These are phyloP conservation scores for Leucozona laternaria DNA, from an alignment of 2,888 invertebrate genomes.

Conservation along the genomic window DNA sequence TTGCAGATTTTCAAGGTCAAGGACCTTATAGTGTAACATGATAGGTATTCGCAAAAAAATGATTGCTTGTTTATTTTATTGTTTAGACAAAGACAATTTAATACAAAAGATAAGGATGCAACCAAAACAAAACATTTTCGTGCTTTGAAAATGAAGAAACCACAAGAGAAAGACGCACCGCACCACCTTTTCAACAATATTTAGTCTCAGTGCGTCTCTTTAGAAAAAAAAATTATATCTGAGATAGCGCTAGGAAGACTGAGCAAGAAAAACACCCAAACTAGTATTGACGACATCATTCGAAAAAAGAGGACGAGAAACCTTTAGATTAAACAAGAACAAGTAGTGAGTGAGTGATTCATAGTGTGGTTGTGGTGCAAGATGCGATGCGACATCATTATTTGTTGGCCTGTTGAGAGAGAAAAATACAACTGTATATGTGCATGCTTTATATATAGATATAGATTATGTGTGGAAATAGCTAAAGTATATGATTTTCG, in stretches of 20 bases:
- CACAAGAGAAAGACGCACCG: constrained; percentile 61
- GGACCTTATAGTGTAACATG: constrained; percentile 57
- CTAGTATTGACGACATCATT: constrained; percentile 14
- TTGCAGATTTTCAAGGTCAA: constrained; percentile 34
- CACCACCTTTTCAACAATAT: constrained; percentile 4
- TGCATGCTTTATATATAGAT: neutral
- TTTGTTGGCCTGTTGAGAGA: neutral
- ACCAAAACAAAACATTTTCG: constrained; percentile 73
- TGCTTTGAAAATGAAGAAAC: constrained; percentile 51
- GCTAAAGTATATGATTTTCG: constrained; percentile 9
- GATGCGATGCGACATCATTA: constrained; percentile 22
- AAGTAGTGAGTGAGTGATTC: constrained; percentile 24
- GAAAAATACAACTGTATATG: constrained; percentile 2
- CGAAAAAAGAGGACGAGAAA: constrained; percentile 22
- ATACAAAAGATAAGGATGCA: constrained; percentile 72
- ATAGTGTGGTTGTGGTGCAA: constrained; percentile 18
- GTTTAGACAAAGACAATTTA: constrained; percentile 73
- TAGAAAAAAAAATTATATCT: neutral
- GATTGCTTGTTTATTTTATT: constrained; percentile 26
- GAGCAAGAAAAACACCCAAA: constrained; percentile 56
- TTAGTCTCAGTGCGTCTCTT: constrained; percentile 51
- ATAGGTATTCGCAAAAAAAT: constrained; percentile 14
- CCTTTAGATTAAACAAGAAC: constrained; percentile 8
- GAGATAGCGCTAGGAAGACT: constrained; percentile 44
- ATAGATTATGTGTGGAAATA: constrained; percentile 1